Evolutionary conservation across 1,140 invertebrate species (phyloP).

Genomic region (Phenacoccus solenopsis): DNA sequence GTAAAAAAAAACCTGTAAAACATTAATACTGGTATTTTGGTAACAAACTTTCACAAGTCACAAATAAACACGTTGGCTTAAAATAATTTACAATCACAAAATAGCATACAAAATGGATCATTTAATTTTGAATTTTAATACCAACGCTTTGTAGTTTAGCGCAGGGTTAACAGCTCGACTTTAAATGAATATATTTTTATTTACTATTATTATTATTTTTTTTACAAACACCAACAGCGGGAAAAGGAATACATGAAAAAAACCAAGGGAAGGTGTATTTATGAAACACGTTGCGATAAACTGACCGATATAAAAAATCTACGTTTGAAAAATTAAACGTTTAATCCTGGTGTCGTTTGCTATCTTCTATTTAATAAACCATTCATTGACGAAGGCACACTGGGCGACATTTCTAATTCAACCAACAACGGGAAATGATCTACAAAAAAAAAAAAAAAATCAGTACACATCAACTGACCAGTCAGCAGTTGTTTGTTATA

Average conservation of each 20-base stretch:
- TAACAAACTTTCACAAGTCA: background rate
- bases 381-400: constrained; percentile 34
- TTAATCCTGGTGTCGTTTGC: constrained; percentile 19
- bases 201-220: too few relatives aligned
- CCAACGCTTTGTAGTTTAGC: too few relatives aligned
- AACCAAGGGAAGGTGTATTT: background rate
- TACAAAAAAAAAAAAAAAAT: constrained; percentile 32
- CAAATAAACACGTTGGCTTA: background rate
- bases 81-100: background rate
- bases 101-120: too few relatives aligned
- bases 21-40: background rate
- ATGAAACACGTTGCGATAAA: background rate
- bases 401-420: constrained; percentile 75
- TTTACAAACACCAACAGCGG: too few relatives aligned
- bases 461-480: background rate
- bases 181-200: too few relatives aligned
- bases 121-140: too few relatives aligned
- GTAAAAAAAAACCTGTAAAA: background rate
- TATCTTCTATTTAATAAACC: constrained; percentile 37
- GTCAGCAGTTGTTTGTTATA: too few relatives aligned
- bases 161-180: too few relatives aligned
- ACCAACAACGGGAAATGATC: constrained; percentile 95
- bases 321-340: background rate
- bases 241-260: too few relatives aligned
- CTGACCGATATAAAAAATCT: background rate